phyloP scores from a whole-genome alignment of 92 coral and sea anemone species.

The Umimayanthus kanabou region DNA sequence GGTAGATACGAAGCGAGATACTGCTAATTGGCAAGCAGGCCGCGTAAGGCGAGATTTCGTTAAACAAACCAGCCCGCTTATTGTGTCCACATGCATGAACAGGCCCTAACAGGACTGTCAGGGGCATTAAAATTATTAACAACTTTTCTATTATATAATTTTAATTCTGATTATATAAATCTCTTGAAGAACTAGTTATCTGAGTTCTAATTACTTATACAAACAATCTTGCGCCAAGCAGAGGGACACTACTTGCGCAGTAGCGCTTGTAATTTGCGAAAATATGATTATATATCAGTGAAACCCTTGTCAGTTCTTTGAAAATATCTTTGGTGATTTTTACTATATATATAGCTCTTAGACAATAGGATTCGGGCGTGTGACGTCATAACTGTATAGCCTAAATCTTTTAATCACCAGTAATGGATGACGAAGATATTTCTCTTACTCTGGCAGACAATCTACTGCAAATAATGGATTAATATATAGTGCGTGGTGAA shows the following conservation, averaged over 20 bases:
- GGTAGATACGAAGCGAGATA: too few relatives aligned
- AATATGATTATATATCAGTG: not conserved
- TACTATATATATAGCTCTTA: not conserved
- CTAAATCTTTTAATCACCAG: not conserved
- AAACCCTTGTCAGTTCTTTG: not conserved
- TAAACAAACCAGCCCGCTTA: not conserved
- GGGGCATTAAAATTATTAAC: too few relatives aligned
- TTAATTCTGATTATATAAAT: too few relatives aligned
- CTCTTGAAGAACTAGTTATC: not conserved
- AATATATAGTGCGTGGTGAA: not conserved
- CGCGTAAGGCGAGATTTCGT: not conserved
- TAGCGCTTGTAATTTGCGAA: not conserved
- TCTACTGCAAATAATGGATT: not conserved
- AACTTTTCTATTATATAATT: too few relatives aligned
- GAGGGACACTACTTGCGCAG: not conserved
- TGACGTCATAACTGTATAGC: conserved; percentile 15
- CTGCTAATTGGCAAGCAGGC: not conserved
- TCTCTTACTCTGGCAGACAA: not conserved
- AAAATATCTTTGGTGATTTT: not conserved
- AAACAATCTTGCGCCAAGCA: not conserved
- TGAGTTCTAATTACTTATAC: not conserved
- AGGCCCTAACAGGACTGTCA: not conserved
- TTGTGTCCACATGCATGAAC: not conserved
- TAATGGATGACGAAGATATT: not conserved
- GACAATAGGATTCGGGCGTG: not conserved